Base-by-base conservation (phyloP, 2,888 invertebrate genomes). In the Caenorhabditis sp. region DNA sequence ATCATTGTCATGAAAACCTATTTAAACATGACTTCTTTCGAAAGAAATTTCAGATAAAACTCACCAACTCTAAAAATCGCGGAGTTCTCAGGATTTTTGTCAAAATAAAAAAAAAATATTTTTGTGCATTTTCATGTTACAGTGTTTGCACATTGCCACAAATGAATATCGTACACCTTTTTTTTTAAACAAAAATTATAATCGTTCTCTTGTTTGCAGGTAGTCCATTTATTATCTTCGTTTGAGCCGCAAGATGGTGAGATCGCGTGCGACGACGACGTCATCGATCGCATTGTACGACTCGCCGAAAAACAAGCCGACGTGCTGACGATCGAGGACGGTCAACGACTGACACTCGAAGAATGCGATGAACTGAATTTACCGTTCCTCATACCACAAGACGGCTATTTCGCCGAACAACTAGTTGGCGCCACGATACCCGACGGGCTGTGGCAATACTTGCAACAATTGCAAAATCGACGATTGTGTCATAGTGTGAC, bases 361-460 rank as follows among this genome's bases (percentile, higher is more conserved):
- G 95, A 96, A 88, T 92, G 93, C 36, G 93, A 93, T 84, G 89
- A 91, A 72, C 91, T 97, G 53, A 93, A 94, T 84, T 91, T 97
- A 66, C 95, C 95, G 0, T 92, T 99, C 81, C 90, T 99, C 58
- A 91, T 97, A 67, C 97, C 99, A 0, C 96, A 97, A 88, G 97
- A 99, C 89, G 97, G 96, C 23, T 97, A 95, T 90, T 95, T 95
- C 17, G 68, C 79, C 63, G 79, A 79, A 31, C 76, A 75, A 23
- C 63, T 79, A 24, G n/a, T n/a, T n/a, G n/a, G n/a, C n/a, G 61
- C 66, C n/a, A 23, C 57, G 1, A 74, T 77, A 19, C 80, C 80
- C 12, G 78, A 77, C 4, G 72, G 73, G 19, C 69, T 82, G 0
- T 65, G 64, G 57, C 69, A 76, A 37, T 81, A 79, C 57, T 57